Conservation (phyloP, 2,888 invertebrate species). For the Leptinotarsa peninsularis region DNA sequence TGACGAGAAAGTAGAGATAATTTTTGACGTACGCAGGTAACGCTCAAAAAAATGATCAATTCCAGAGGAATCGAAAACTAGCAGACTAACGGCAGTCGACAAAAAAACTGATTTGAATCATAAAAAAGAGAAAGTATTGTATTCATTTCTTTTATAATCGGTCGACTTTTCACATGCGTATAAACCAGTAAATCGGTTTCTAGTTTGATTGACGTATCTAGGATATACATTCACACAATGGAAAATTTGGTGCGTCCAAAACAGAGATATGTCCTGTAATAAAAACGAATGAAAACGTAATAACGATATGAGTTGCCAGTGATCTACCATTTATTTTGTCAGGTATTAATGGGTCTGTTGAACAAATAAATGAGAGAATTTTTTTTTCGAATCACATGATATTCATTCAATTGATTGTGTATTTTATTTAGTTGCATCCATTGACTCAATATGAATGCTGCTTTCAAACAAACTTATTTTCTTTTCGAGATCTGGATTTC, state of each 20-base stretch:
- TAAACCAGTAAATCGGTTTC: background rate
- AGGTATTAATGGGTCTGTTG: background rate
- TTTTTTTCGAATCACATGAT: background rate
- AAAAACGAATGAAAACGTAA: conserved; percentile 3
- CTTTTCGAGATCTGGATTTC: too few species aligned
- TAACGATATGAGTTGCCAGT: background rate
- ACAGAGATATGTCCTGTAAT: background rate
- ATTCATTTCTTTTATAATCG: background rate
- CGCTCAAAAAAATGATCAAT: too few species aligned
- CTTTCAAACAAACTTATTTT: too few species aligned
- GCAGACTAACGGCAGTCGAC: background rate
- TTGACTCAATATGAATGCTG: too few species aligned
- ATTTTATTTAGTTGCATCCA: too few species aligned
- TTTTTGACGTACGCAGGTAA: too few species aligned
- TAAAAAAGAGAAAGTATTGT: conserved; percentile 1
- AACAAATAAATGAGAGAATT: background rate
- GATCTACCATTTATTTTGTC: background rate
- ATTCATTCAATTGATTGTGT: background rate
- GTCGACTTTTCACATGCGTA: background rate
- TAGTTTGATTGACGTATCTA: conserved; percentile 26
- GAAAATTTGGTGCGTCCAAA: background rate
- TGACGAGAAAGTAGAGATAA: too few species aligned
- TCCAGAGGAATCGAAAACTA: too few species aligned
- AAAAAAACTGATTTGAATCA: background rate
- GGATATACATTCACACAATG: conserved; percentile 10